Evolutionary conservation across 2,797 vertebrate species (phyloP), one percentile per base, ranked within the genome.

Genomic region (Coreius guichenoti): DNA sequence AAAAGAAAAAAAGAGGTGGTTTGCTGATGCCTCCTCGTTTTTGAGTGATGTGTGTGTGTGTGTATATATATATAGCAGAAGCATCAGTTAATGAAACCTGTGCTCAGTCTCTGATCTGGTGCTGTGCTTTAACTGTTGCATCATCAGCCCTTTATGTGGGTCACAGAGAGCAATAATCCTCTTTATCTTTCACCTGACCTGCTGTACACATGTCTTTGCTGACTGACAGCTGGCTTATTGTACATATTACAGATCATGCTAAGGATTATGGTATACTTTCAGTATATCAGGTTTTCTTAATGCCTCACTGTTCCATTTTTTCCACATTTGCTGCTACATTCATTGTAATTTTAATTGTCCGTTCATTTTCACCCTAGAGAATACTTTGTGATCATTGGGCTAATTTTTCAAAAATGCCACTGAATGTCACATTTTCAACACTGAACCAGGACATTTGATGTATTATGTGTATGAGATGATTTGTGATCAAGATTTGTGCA

Each of bases 161-260:
- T 80, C 73, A 23, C n/a, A 80, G 70, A 51, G 14, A 19, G 47
- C 26, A 61, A 74, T 87, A 81, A 88, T 87, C 76, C 61, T 9
- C 39, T 87, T 69, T 54, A 43, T 69, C 49, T 58, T 65, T 86
- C 54, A 82, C 84, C 72, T 87, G 85, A 76, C 69, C n/a, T 45
- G n/a, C 56, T 43, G 3, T 51, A 16, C 47, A 33, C 54, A 75
- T 74, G 61, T 78, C 19, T 74, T 63, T 36, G 29, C 39, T 80
- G 65, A 79, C 74, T 79, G 23, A 79, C 76, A 36, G 14, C n/a
- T 61, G 77, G 8, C 19, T 80, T 16, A 49, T 54, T 23, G 19
- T 29, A 63, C 68, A 63, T 69, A 51, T 14, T 81, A 65, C 61
- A 80, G 29, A 51, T 61, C 21, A 21, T 85, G 21, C 36, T 29